Base-by-base conservation (phyloP, 2,888 invertebrate genomes). In the Glaucopsyche alexis region DNA sequence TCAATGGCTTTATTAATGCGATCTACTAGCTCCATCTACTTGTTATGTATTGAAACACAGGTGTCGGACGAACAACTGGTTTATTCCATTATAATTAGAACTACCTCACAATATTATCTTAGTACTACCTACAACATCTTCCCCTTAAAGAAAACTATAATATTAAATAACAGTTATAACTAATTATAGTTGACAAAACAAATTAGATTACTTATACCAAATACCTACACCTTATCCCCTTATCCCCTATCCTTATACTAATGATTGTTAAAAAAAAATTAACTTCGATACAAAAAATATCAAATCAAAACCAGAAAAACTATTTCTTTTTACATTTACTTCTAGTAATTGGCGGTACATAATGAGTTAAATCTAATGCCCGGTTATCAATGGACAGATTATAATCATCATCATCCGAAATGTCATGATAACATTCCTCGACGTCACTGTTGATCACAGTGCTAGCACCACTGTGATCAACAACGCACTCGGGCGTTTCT, bases 21-120 rank as follows among this genome's bases (percentile, higher is more conserved):
- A n/a, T n/a, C n/a, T n/a, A n/a, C n/a, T n/a, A n/a, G n/a, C n/a
- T n/a, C n/a, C n/a, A n/a, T n/a, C n/a, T n/a, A n/a, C n/a, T n/a
- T 49, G 49, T 49, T 49, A 14, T n/a, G 50, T 50, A 50, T 50
- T 50, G 50, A 50, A 50, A 50, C 50, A 50, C 50, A 50, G 50
- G 50, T 14, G 50, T 50, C 14, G 49, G 49, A 49, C 49, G 14
- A 49, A n/a, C 14, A 14, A 50, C 42, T 42, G 8, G 6, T 42
- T 42, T 42, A 42, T 42, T 42, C 42, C 42, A 42, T 5, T 1
- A 42, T 42, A 14, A 4, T 50, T 50, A 14, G 13, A n/a, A 50
- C 50, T 50, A 50, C 49, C 49, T 14, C 6, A 49, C 42, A 7
- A 7, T 42, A 42, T 42, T 42, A 42, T 42, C 42, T 42, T 49